Conservation (phyloP, 2,888 invertebrate genomes). For the Bombylius discolor region DNA sequence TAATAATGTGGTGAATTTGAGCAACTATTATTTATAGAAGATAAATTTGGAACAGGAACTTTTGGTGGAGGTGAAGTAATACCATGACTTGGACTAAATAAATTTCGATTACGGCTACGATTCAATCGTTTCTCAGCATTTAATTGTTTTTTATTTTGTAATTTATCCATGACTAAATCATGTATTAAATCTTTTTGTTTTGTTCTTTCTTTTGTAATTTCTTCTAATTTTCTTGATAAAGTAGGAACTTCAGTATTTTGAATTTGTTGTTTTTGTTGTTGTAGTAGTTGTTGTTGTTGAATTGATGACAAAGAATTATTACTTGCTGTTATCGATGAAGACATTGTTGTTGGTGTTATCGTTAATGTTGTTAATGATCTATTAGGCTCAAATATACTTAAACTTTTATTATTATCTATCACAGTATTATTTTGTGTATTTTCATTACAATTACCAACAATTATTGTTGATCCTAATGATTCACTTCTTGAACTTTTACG, state of each 20-base stretch:
- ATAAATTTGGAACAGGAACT: conserved; percentile 3
- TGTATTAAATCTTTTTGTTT: conserved; percentile 74
- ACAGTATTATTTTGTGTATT: conserved; percentile 14
- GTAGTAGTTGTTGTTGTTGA: conserved; percentile 25
- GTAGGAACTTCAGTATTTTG: conserved; percentile 39
- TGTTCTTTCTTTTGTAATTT: conserved; percentile 64
- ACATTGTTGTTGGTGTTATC: background rate
- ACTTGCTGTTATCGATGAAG: background rate
- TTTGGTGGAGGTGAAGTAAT: background rate
- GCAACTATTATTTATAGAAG: conserved; percentile 26
- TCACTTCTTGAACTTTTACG: conserved; percentile 41
- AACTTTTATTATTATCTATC: conserved; percentile 28
- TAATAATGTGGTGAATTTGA: conserved; percentile 33
- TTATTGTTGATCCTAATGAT: conserved; percentile 14
- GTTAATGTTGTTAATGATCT: background rate
- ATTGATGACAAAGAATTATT: background rate
- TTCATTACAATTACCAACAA: background rate
- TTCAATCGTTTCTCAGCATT: conserved; percentile 48
- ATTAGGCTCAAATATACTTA: conserved; percentile 10
- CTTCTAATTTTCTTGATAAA: conserved; percentile 55
- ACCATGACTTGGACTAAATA: conserved; percentile 22
- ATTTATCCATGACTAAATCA: conserved; percentile 68
- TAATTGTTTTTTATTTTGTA: conserved; percentile 52
- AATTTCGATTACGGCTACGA: conserved; percentile 42
- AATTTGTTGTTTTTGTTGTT: conserved; percentile 26